A percentile compares a stretch with the other conserved stretches of the same genome.
Conservation (phyloP, 2,888 invertebrate genomes). For the Stegophylla sp. region DNA sequence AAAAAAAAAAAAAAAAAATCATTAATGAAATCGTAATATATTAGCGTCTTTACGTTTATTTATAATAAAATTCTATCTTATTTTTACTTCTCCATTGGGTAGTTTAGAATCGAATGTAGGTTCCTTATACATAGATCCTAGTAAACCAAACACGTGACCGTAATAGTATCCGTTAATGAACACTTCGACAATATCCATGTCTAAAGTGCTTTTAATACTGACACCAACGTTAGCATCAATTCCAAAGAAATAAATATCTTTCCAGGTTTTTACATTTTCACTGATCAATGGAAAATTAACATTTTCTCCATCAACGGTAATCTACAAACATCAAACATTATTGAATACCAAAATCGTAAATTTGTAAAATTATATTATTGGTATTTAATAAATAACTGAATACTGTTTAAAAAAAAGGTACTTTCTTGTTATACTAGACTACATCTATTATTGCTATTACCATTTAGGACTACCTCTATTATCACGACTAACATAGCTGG, state of each 20-base stretch:
- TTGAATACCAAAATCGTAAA: not conserved
- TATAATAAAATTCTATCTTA: not conserved
- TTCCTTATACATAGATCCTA: conserved; percentile 43
- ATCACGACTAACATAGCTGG: too few species aligned
- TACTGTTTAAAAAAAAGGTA: too few species aligned
- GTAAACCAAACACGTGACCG: conserved; percentile 1
- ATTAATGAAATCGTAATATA: not conserved
- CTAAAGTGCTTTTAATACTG: conserved; percentile 5
- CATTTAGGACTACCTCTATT: too few species aligned
- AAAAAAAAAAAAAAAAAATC: too few species aligned
- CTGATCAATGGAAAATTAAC: conserved; percentile 14
- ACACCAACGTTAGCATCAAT: conserved; percentile 14
- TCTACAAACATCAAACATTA: not conserved
- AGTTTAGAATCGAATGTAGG: conserved; percentile 14
- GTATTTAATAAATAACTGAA: too few species aligned
- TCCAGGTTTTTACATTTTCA: not conserved
- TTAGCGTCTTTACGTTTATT: not conserved
- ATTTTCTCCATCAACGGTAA: not conserved
- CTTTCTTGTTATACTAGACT: too few species aligned
- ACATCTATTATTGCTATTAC: too few species aligned
- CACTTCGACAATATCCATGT: not conserved
- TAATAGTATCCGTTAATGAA: conserved; percentile 37
- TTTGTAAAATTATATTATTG: not conserved
- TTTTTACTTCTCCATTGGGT: conserved; percentile 36
- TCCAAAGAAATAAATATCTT: not conserved